These are phyloP conservation scores for Stichopus chloronotus DNA, from an alignment of 35 echinoderm and acorn worm species.

Conservation along the genomic window DNA sequence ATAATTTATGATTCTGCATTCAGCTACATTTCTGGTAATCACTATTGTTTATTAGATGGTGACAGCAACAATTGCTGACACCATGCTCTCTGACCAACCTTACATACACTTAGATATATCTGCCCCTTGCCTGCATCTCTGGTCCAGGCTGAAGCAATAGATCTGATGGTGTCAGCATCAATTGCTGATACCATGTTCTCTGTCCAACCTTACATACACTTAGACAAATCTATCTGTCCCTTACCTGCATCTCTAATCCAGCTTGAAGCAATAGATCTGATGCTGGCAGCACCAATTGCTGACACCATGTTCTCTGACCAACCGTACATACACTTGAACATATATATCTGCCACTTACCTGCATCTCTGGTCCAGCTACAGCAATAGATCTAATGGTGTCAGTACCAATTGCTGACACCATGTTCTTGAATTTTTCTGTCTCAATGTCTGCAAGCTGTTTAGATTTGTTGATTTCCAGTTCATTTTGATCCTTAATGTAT, in stretches of 20 bases:
- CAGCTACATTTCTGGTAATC: too few relatives aligned
- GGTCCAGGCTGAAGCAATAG: slow-evolving; percentile 90
- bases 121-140: slow-evolving; percentile 95
- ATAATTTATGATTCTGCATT: too few relatives aligned
- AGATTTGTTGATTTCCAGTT: slow-evolving; percentile 84
- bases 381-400: slow-evolving; percentile 95
- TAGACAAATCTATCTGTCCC: background rate
- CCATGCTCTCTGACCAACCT: slow-evolving; percentile 86
- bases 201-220: background rate
- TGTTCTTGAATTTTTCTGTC: slow-evolving; percentile 87
- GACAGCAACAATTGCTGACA: slow-evolving; percentile 78
- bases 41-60: slow-evolving; percentile 84
- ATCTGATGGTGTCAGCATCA: slow-evolving; percentile 84
- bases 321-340: background rate
- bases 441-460: slow-evolving; percentile 90
- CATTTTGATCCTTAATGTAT: slow-evolving; percentile 86
- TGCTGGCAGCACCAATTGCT: slow-evolving; percentile 85
- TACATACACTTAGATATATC: background rate
- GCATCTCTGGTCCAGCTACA: slow-evolving; percentile 98
- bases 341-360: slow-evolving; percentile 68
- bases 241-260: slow-evolving; percentile 99
- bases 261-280: slow-evolving; percentile 87
- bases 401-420: slow-evolving; percentile 84
- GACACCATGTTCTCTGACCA: slow-evolving; percentile 71
- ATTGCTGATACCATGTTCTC: slow-evolving; percentile 85